A percentile compares a stretch with the other conserved stretches of the same genome.
These are phyloP conservation scores for Heterodera carotae DNA, from an alignment of 1,140 invertebrate species.

Conservation along the genomic window DNA sequence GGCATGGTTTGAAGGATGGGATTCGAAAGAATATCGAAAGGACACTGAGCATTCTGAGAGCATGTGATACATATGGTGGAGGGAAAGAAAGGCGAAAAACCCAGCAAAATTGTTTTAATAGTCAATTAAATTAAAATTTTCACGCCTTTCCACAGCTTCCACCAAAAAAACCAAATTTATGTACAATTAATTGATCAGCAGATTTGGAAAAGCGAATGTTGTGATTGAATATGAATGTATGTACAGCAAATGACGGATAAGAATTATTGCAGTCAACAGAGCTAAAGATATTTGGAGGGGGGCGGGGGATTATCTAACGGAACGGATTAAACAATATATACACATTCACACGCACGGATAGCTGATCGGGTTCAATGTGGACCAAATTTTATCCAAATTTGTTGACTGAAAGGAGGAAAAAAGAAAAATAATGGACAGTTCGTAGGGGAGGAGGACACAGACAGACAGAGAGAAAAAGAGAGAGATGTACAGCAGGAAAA, in stretches of 20 bases:
- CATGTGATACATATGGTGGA: not conserved
- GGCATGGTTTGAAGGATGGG: not conserved
- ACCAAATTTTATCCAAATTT: not conserved
- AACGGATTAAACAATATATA: not conserved
- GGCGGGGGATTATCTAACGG: not conserved
- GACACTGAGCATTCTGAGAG: slow-evolving; percentile 11
- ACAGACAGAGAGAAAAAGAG: too few relatives aligned
- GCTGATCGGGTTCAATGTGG: not conserved
- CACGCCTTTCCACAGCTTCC: not conserved
- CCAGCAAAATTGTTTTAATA: not conserved
- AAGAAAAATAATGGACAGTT: too few relatives aligned
- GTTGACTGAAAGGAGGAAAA: not conserved
- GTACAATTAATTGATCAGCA: not conserved
- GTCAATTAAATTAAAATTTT: too few relatives aligned
- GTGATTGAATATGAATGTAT: not conserved
- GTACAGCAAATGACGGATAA: not conserved
- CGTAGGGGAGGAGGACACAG: too few relatives aligned
- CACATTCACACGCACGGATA: not conserved
- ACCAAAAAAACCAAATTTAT: not conserved
- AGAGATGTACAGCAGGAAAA: not conserved
- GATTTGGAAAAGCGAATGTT: not conserved
- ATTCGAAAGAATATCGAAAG: slow-evolving; percentile 14
- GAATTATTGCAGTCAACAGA: not conserved
- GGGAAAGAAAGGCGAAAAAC: slow-evolving; percentile 19
- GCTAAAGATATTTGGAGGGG: not conserved